phyloP scores from a whole-genome alignment of 2,888 invertebrate genomes.

The Willowsia nigromaculata region DNA sequence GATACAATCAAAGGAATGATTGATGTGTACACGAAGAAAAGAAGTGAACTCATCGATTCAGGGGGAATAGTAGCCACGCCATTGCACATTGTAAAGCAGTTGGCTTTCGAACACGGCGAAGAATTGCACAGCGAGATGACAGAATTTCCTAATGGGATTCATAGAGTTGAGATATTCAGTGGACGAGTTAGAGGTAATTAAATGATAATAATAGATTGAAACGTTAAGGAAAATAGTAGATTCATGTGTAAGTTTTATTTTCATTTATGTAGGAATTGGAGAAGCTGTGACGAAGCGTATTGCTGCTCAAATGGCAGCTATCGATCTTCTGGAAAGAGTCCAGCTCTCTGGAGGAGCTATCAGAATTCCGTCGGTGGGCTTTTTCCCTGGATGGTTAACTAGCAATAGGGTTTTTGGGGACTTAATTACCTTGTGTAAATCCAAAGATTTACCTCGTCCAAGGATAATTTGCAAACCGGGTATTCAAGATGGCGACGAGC shows the following conservation, averaged over 20 bases:
- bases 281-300: slow-evolving; percentile 64
- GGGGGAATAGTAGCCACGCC: slow-evolving; percentile 70
- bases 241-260: too few relatives aligned
- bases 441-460: slow-evolving; percentile 27
- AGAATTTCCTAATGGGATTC: neutral
- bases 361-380: slow-evolving; percentile 50
- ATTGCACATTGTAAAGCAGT: slow-evolving; percentile 65
- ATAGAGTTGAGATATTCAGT: slow-evolving; percentile 59
- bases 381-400: slow-evolving; percentile 73
- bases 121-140: slow-evolving; percentile 53
- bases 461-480: neutral
- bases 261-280: slow-evolving; percentile 67
- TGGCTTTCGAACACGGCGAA: slow-evolving; percentile 41
- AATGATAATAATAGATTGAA: neutral
- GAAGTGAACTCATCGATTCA: slow-evolving; percentile 31
- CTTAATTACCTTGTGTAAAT: slow-evolving; percentile 54
- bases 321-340: slow-evolving; percentile 71
- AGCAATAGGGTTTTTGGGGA: slow-evolving; percentile 67
- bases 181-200: slow-evolving; percentile 62
- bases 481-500: neutral
- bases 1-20: slow-evolving; percentile 23
- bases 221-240: neutral
- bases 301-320: slow-evolving; percentile 73
- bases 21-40: slow-evolving; percentile 25
- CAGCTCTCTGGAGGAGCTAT: slow-evolving; percentile 21